A percentile compares a stretch with the other conserved stretches of the same genome.
Evolutionary conservation across 2,797 vertebrate species (phyloP).

Genomic region (Lagocephalus sceleratus): DNA sequence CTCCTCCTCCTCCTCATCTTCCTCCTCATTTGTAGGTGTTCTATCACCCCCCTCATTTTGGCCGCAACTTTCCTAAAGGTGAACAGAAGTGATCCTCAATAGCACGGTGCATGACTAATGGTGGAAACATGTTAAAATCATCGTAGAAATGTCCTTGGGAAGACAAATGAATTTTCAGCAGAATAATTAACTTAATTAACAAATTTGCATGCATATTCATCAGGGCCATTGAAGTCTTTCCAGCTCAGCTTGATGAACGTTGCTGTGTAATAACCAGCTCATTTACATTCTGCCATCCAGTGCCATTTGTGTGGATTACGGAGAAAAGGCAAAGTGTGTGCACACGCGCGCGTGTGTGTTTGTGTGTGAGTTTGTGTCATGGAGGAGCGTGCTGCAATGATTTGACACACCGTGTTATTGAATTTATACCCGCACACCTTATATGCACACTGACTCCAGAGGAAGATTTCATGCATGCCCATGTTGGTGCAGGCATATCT

Average conservation of each 20-base stretch:
- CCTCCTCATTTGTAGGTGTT: slow-evolving; percentile 35
- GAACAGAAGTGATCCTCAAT: slow-evolving; percentile 95
- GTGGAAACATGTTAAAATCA: slow-evolving; percentile 99
- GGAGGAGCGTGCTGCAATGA: slow-evolving; percentile 37
- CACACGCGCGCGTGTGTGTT: slow-evolving; percentile 32
- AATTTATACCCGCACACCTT: too few relatives aligned
- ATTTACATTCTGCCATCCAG: slow-evolving; percentile 99
- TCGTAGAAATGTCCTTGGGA: slow-evolving; percentile 99
- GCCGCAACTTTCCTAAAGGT: slow-evolving; percentile 76
- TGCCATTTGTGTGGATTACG: slow-evolving; percentile 81
- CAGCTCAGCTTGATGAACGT: slow-evolving; percentile 99
- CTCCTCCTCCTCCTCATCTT: background rate
- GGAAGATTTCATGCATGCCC: slow-evolving; percentile 28
- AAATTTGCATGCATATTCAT: slow-evolving; percentile 99
- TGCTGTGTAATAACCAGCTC: slow-evolving; percentile 99
- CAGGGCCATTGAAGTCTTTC: slow-evolving; percentile 99
- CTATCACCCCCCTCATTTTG: slow-evolving; percentile 34
- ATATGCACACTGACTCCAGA: slow-evolving; percentile 25
- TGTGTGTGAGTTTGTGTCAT: too few relatives aligned
- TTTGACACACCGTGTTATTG: slow-evolving; percentile 48
- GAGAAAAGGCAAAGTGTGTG: slow-evolving; percentile 58
- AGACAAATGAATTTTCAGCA: slow-evolving; percentile 99
- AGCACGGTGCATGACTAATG: slow-evolving; percentile 98
- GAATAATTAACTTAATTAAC: slow-evolving; percentile 99
- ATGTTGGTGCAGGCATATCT: slow-evolving; percentile 44